These are phyloP conservation scores for Cepaea nemoralis DNA, from an alignment of 1,140 invertebrate genomes.

Conservation along the genomic window DNA sequence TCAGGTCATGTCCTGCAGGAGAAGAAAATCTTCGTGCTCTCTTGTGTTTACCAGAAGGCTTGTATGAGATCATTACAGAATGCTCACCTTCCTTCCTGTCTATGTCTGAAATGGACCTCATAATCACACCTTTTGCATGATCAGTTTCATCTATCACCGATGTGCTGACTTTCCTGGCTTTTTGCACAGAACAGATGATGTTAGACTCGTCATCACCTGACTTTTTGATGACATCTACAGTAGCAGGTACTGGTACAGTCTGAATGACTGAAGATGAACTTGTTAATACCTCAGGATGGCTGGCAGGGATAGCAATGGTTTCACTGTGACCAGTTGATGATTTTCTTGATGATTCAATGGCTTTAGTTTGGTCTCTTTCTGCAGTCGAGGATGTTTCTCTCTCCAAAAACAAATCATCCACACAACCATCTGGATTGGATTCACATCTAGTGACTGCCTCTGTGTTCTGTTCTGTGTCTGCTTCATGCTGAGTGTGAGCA, in stretches of 20 bases:
- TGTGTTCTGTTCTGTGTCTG: not conserved
- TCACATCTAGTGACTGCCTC: not conserved
- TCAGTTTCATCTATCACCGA: not conserved
- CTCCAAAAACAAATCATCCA: not conserved
- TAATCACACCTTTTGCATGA: not conserved
- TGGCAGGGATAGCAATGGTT: not conserved
- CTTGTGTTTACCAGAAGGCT: slow-evolving; percentile 25
- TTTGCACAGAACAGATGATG: not conserved
- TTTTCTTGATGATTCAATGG: not conserved
- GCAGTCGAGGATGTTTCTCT: not conserved
- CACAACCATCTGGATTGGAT: not conserved
- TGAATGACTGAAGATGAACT: slow-evolving; percentile 6
- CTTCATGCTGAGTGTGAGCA: not conserved
- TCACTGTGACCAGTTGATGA: not conserved
- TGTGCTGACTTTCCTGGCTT: not conserved
- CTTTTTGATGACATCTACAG: not conserved
- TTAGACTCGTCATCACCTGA: not conserved
- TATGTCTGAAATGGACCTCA: not conserved
- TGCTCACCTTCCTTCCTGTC: not conserved
- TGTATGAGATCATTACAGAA: not conserved
- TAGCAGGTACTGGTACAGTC: slow-evolving; percentile 22
- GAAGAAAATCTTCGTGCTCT: slow-evolving; percentile 7
- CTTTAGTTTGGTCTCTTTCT: not conserved
- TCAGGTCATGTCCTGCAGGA: not conserved
- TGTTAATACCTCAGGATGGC: not conserved